Evolutionary conservation across 2,113 vertebrate genomes (phyloP), one percentile per base, ranked within the genome.

Genomic region (Oxygymnocypris stewartii): DNA sequence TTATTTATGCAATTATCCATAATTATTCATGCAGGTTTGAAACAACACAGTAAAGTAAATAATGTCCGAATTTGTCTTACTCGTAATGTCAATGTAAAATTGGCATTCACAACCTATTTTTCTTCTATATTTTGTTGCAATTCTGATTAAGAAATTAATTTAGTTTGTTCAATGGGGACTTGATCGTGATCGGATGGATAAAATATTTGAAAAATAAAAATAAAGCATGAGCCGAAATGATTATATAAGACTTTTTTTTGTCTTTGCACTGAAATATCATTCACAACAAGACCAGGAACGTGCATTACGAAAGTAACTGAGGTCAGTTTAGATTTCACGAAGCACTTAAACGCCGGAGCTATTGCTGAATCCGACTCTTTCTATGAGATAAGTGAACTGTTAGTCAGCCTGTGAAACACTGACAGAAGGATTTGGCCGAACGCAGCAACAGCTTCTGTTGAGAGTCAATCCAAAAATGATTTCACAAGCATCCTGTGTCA

Each of bases 361-460:
- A 37, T 5, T 80, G 79, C 57, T 63, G 59, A 65, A 44, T 47
- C 59, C 8, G 9, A 65, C n/a, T 47, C 13, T 44, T 28, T 65
- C 14, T 37, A 65, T 4, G 13, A 65, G 79, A 65, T 81, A 81
- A 81, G 79, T 47, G 79, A 78, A 44, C n/a, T 47, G 59, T 81
- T 81, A 80, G 54, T 80, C 54, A 47, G 57, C 40, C 28, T 40
- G 49, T 37, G 40, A 18, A 81, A 80, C 37, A 44, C 61, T 25
- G 40, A 81, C 59, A 44, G 79, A 28, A 63, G 35, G 59, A 13
- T 65, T 44, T 42, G 54, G 54, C 78, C 54, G 20, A 8, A 7
- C 11, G 6, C 59, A 18, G 79, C 79, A 65, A 81, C 79, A 81
- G 79, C 79, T 81, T 81, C 79, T 81, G 79, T 81, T 44, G 59